phyloP scores from a whole-genome alignment of 2,888 invertebrate species.

The Cerastis rubricosa region DNA sequence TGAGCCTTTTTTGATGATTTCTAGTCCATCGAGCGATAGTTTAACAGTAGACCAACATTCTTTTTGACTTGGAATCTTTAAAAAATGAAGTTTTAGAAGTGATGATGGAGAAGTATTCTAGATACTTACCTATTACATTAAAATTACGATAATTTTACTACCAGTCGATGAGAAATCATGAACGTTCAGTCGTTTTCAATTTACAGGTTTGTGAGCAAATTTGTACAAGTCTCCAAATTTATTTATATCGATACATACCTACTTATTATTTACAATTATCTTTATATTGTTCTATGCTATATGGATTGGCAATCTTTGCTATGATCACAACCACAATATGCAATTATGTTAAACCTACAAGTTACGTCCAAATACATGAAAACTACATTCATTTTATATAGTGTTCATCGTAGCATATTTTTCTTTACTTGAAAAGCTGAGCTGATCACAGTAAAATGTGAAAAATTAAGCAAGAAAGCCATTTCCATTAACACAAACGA shows the following conservation, averaged over 20 bases:
- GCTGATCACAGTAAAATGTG: background rate
- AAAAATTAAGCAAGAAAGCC: background rate
- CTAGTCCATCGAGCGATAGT: constrained; percentile 75
- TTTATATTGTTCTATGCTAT: constrained; percentile 76
- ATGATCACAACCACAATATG: constrained; percentile 90
- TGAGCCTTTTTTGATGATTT: constrained; percentile 75
- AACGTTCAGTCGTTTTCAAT: constrained; percentile 89
- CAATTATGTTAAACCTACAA: constrained; percentile 77
- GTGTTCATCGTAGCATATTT: constrained; percentile 64
- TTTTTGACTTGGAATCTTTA: constrained; percentile 47
- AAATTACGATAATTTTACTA: constrained; percentile 79
- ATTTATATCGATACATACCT: constrained; percentile 83
- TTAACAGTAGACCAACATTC: constrained; percentile 63
- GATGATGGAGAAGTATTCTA: constrained; percentile 51
- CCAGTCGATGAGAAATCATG: constrained; percentile 88
- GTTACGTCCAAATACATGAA: constrained; percentile 69
- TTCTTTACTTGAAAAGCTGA: background rate
- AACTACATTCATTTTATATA: constrained; percentile 56
- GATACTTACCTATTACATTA: constrained; percentile 62
- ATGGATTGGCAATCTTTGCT: constrained; percentile 89
- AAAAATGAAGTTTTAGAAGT: constrained; percentile 35
- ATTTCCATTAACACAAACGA: background rate
- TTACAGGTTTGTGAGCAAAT: constrained; percentile 88
- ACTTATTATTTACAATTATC: constrained; percentile 84
- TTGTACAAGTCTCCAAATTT: constrained; percentile 90